Evolutionary conservation across 2,113 vertebrate genomes (phyloP), one percentile per base, ranked within the genome.

Genomic region (rabbit (Oryctolagus cuniculus)): DNA sequence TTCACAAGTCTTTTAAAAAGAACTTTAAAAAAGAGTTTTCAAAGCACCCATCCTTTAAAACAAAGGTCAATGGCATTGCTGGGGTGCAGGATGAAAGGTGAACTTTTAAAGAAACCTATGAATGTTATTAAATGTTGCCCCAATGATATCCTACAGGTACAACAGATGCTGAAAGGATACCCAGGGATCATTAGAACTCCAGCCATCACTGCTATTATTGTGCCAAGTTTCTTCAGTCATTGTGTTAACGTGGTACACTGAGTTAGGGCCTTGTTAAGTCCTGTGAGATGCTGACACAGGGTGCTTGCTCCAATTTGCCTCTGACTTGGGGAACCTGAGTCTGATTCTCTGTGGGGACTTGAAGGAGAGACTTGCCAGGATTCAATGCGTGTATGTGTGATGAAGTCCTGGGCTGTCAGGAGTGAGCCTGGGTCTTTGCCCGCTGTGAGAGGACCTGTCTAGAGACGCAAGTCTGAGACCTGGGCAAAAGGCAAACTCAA

Each of bases 371-470:
- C 15, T 15, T 6, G 16, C 6, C 8, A 10, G 1, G 24, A 25
- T 9, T 22, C 25, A 11, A 5, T 3, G 21, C 3, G 1, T 82
- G 36, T 11, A 58, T 58, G 55, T 19, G 15, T 6, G 9, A n/a
- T 0, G 1, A 25, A 3, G 5, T 10, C 2, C 21, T 24, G 63
- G 64, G 89, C 31, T 44, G 31, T 34, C 22, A 55, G 0, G 4
- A 2, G 0, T 0, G 11, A 17, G 24, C 10, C 49, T 89, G 80
- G 2, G 1, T 2, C 10, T n/a, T 25, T 67, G 72, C 12, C 31
- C 1, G 2, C 2, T 4, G 27, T 29, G 5, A 74, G 25, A 1
- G 38, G 67, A 49, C 24, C 49, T 38, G 15, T 31, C 0, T 0
- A 3, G 8, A 29, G 24, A 69, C 31, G 34, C 24, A 36, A n/a